Percentiles rank a stretch among this genome's conserved stretches.
phyloP scores from a whole-genome alignment of 2,797 vertebrate species.

The Coracias cyanogaster region DNA sequence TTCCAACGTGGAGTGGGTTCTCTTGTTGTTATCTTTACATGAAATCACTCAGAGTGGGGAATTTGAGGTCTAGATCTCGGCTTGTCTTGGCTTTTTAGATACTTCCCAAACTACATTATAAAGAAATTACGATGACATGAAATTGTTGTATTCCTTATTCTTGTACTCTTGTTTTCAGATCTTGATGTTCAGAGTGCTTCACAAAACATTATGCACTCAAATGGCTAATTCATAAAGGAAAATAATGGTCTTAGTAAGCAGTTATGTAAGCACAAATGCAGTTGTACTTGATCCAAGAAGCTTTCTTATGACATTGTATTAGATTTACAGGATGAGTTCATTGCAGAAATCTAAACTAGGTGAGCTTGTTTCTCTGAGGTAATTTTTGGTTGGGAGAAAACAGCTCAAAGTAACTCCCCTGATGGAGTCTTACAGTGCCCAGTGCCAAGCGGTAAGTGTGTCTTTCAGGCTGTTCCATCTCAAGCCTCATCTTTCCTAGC shows the following conservation, averaged over 20 bases:
- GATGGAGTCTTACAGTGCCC: background rate
- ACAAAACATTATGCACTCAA: conserved; percentile 4
- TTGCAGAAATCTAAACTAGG: background rate
- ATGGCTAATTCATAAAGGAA: background rate
- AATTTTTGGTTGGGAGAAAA: background rate
- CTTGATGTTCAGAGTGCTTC: background rate
- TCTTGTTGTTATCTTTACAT: background rate
- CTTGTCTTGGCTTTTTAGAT: background rate
- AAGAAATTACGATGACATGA: background rate
- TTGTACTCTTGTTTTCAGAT: background rate
- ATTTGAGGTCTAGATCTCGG: background rate
- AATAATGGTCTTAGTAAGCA: background rate
- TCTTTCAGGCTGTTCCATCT: background rate
- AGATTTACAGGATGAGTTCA: background rate
- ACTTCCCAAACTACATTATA: background rate
- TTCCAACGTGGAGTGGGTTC: background rate
- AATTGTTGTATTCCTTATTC: background rate
- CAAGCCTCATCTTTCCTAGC: background rate
- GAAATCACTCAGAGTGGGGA: background rate
- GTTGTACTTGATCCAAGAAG: background rate
- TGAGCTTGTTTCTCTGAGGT: background rate
- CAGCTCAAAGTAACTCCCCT: background rate
- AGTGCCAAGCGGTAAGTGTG: background rate
- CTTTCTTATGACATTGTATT: background rate
- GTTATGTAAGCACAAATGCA: background rate